Conservation (phyloP, 2,797 vertebrate species). For the Trachurus trachurus region DNA sequence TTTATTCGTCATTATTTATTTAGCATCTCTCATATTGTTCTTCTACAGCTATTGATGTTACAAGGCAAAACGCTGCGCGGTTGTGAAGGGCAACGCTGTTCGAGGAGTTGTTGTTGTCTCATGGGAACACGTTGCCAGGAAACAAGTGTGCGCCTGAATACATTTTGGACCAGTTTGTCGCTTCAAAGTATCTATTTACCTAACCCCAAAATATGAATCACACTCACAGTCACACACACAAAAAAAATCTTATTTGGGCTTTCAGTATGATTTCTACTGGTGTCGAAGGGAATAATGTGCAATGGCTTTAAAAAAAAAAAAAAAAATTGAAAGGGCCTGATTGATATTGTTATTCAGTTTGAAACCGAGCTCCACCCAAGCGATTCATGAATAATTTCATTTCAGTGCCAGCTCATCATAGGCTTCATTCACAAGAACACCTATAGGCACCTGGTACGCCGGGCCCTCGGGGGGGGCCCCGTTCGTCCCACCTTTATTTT, state of each 20-base stretch:
- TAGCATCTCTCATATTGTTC: constrained; percentile 22
- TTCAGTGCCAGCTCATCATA: constrained; percentile 54
- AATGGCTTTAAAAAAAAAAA: constrained; percentile 18
- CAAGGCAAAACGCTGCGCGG: constrained; percentile 18
- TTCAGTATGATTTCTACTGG: constrained; percentile 32
- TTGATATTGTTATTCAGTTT: constrained; percentile 51
- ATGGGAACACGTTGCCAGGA: constrained; percentile 64
- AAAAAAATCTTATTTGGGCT: constrained; percentile 18
- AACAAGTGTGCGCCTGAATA: constrained; percentile 54
- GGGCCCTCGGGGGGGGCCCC: neutral
- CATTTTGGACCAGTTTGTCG: constrained; percentile 42
- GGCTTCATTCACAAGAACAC: constrained; percentile 2
- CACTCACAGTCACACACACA: neutral
- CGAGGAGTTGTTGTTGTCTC: constrained; percentile 50
- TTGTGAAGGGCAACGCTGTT: constrained; percentile 37
- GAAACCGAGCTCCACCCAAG: constrained; percentile 41
- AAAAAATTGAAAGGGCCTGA: constrained; percentile 34
- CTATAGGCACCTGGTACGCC: neutral
- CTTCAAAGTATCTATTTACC: constrained; percentile 32
- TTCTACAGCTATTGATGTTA: neutral
- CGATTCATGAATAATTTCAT: constrained; percentile 66
- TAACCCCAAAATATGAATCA: constrained; percentile 11
- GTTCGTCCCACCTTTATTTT: constrained; percentile 58
- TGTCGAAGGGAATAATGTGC: neutral
- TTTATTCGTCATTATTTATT: constrained; percentile 55